These are phyloP conservation scores for Nycticebus coucang DNA, from an alignment of 2,113 vertebrate species.

Conservation along the genomic window DNA sequence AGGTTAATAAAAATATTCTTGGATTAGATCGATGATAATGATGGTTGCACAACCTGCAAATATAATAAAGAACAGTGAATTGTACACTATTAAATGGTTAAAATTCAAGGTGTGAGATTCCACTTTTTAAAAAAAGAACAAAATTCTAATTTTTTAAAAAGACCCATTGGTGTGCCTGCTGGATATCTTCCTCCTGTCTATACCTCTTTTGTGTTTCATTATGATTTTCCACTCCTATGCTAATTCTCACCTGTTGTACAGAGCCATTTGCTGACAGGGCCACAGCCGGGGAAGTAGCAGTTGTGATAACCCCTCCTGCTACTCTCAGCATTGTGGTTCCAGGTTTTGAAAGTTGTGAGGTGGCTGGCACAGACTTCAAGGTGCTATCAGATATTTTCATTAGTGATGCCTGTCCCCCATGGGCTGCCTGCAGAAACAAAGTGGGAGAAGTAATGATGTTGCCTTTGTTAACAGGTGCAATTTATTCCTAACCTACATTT, in stretches of 20 bases:
- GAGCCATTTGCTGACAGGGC: constrained; percentile 85
- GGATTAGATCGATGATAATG: neutral
- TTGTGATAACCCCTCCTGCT: constrained; percentile 95
- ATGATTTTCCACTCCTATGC: neutral
- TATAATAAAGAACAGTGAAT: neutral
- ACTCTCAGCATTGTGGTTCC: constrained; percentile 95
- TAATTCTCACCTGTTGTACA: constrained; percentile 84
- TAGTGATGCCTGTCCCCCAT: constrained; percentile 90
- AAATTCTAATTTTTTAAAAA: neutral
- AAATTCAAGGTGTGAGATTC: neutral
- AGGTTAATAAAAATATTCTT: neutral
- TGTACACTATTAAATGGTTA: neutral
- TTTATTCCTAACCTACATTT: neutral
- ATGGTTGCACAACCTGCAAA: neutral
- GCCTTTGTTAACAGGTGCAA: neutral
- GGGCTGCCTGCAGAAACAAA: constrained; percentile 86
- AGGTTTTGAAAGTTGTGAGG: constrained; percentile 93
- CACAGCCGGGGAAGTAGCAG: constrained; percentile 87
- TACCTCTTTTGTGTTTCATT: too few species aligned
- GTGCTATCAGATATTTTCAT: constrained; percentile 95
- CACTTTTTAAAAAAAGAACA: neutral
- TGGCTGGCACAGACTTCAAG: constrained; percentile 90
- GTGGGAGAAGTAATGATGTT: neutral
- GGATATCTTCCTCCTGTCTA: neutral
- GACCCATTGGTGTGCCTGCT: neutral